Base-by-base conservation (phyloP, 2,888 invertebrate genomes). In the Oeneis ivallda region DNA sequence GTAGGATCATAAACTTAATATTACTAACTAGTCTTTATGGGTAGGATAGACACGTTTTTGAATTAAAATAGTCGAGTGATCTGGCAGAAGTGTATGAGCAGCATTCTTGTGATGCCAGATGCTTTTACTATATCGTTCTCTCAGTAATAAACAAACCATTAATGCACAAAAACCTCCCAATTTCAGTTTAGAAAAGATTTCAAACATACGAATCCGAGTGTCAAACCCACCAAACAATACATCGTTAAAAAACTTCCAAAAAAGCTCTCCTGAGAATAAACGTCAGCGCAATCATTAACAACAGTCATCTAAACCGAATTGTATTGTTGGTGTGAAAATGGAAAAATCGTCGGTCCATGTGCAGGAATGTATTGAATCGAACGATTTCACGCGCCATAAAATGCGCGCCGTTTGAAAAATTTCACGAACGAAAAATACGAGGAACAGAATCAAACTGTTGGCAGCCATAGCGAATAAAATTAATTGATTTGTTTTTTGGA, bases 341-440 rank as follows among this genome's bases (percentile, higher is more conserved):
- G 89, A 86, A 91, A 89, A 92, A 82, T 80, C 82, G 75, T 76
- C 76, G 78, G 77, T 75, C 78, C 79, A 78, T 82, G 76, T 80
- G 77, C 76, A 79, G 75, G 81, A 79, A 80, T 81, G 77, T 74
- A 79, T 79, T 87, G 84, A 88, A 87, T 84, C 79, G 81, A 79
- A 78, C 89, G 85, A 92, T 92, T 91, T 91, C 88, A 92, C 88
- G 92, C 84, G 81, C 83, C 90, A 92, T 92, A 91, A 91, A 89
- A 86, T 82, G 77, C 77, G 80, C 79, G 77, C 79, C 77, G 81
- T 85, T 81, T 80, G 76, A 83, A 83, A 82, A 82, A 81, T 81
- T 79, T 79, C 79, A 41, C 56, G 56, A 56, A 41, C 56, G 56
- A 56, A 56, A 56, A 78, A 82, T 79, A 74, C 77, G 79, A 84